A percentile compares a stretch with the other conserved stretches of the same genome.
phyloP scores from a whole-genome alignment of 2,888 invertebrate genomes.

The Anoncus sp. region DNA sequence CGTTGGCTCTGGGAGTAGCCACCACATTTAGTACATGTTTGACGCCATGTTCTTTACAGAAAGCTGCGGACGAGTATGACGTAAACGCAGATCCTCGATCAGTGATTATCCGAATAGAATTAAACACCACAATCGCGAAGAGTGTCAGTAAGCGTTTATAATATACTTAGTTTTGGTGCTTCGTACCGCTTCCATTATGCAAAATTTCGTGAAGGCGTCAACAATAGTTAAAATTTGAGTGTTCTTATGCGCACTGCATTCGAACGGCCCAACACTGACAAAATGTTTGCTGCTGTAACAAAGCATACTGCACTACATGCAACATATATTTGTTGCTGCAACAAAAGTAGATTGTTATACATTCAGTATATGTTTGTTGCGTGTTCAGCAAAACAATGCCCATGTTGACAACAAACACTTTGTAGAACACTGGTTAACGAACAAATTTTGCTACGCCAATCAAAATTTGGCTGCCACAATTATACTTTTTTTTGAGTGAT shows the following conservation, averaged over 20 bases:
- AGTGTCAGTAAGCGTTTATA: slow-evolving; percentile 72
- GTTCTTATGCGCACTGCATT: slow-evolving; percentile 74
- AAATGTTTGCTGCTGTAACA: too few relatives aligned
- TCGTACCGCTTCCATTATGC: slow-evolving; percentile 73
- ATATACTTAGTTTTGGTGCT: slow-evolving; percentile 72
- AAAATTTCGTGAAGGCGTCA: slow-evolving; percentile 79
- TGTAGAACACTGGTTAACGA: too few relatives aligned
- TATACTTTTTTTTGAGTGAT: too few relatives aligned
- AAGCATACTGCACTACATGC: too few relatives aligned
- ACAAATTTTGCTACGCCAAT: too few relatives aligned
- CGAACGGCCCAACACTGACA: slow-evolving; percentile 81
- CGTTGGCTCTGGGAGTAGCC: slow-evolving; percentile 76
- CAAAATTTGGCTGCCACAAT: too few relatives aligned
- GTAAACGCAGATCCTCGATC: slow-evolving; percentile 81
- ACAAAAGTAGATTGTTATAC: too few relatives aligned
- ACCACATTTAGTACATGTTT: slow-evolving; percentile 74
- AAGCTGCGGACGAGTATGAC: slow-evolving; percentile 73
- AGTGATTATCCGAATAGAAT: slow-evolving; percentile 73
- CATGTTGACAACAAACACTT: too few relatives aligned
- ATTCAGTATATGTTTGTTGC: too few relatives aligned
- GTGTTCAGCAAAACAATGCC: too few relatives aligned
- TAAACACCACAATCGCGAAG: slow-evolving; percentile 71
- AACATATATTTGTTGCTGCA: too few relatives aligned
- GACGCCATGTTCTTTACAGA: slow-evolving; percentile 72
- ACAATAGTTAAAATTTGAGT: slow-evolving; percentile 76